Base-by-base conservation (phyloP, 2,113 vertebrate species). In the Genyomyrus donnyi region DNA sequence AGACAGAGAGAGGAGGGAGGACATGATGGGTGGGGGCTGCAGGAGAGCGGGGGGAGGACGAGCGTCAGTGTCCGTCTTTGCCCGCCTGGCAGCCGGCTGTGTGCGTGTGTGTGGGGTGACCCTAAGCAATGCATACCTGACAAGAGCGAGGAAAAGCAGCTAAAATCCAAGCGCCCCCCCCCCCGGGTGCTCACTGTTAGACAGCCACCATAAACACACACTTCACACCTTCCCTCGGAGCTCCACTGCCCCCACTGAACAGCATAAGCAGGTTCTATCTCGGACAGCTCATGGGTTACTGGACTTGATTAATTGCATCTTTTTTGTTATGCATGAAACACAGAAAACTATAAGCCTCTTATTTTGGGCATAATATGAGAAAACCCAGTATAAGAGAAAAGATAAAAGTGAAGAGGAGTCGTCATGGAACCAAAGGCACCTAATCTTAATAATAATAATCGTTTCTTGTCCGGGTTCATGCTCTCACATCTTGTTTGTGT, bases 1-100 rank as follows among this genome's bases (percentile, higher is more conserved):
- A 88, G 84, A 91, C 8, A 27, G 39, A 91, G 90, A 87, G 15
- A 91, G 89, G 88, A 88, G 90, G 89, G 24, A 66, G 66, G 17
- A 3, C 5, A 21, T 21, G 35, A n/a, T 24, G 31, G n/a, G 35
- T 19, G 6, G 0, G 10, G n/a, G 13, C 24, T 24, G 85, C 10
- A 15, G 50, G 48, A n/a, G 31, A 58, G 52, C 53, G 8, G 77
- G 35, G 3, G 6, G 48, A 17, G 27, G 17, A 46, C 2, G 35
- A 56, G 24, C 6, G 1, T 45, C 27, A 8, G 15, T 39, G 15
- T 56, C 19, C 3, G 87, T 45, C 35, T 19, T 50, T 15, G n/a
- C 31, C 19, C 11, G 39, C 21, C 9, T 88, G 52, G 24, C 21
- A 45, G 52, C 53, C 53, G 35, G 21, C 53, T 46, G 53, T 62